phyloP scores from a whole-genome alignment of 1,140 invertebrate genomes.

The Calycopis cecrops region DNA sequence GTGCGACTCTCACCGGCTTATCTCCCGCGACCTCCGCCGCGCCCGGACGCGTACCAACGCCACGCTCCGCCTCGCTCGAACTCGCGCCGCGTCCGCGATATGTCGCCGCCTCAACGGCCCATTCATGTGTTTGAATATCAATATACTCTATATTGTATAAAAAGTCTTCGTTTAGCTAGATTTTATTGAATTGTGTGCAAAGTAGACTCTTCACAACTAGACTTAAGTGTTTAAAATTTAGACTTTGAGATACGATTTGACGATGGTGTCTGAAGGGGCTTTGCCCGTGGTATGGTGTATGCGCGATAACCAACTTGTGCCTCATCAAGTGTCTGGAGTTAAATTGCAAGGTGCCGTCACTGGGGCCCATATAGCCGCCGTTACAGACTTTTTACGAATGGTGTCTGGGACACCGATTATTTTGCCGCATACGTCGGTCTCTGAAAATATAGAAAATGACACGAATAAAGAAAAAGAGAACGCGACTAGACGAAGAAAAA shows the following conservation, averaged over 20 bases:
- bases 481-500: constrained; percentile 58
- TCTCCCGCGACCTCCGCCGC: constrained; percentile 69
- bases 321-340: constrained; percentile 78
- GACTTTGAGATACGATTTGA: constrained; percentile 34
- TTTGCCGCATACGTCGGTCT: constrained; percentile 67
- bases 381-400: constrained; percentile 77
- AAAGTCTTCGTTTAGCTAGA: constrained; percentile 50
- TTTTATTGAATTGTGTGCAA: constrained; percentile 39
- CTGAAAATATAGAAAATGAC: constrained; percentile 58
- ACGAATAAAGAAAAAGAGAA: constrained; percentile 63
- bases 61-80: constrained; percentile 43
- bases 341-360: constrained; percentile 78
- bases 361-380: constrained; percentile 77
- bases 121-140: constrained; percentile 48
- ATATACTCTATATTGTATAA: constrained; percentile 43
- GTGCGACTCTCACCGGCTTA: constrained; percentile 71
- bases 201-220: background rate
- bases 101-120: constrained; percentile 52
- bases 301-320: constrained; percentile 78
- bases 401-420: constrained; percentile 77
- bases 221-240: constrained; percentile 29
- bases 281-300: constrained; percentile 79
- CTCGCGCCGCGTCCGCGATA: constrained; percentile 57
- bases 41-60: constrained; percentile 59
- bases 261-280: constrained; percentile 77